phyloP scores from a whole-genome alignment of 2,797 vertebrate genomes.

The Danio kyathit region DNA sequence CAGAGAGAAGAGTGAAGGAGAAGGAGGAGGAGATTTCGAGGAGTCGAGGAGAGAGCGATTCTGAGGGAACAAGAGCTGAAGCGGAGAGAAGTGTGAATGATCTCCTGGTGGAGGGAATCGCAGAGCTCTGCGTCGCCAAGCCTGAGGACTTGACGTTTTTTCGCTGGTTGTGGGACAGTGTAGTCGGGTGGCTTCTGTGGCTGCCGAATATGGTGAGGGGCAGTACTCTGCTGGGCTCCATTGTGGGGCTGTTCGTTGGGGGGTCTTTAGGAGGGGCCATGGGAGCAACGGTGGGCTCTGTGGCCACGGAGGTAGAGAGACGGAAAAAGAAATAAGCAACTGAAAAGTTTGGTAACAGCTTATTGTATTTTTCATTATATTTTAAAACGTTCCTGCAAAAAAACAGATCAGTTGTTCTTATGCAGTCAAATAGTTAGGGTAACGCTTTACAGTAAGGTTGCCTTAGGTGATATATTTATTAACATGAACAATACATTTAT shows the following conservation, averaged over 20 bases:
- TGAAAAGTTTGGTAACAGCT: constrained; percentile 17
- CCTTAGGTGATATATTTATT: no score
- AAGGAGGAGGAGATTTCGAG: constrained; percentile 49
- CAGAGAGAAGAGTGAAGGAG: constrained; percentile 59
- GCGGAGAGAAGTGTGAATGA: constrained; percentile 67
- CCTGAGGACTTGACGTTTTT: constrained; percentile 55
- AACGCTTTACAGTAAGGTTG: no score
- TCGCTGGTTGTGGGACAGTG: constrained; percentile 72
- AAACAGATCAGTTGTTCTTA: not conserved
- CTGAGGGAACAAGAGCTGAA: constrained; percentile 26
- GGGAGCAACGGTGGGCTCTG: constrained; percentile 79
- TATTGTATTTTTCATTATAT: constrained; percentile 8
- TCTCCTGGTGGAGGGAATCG: constrained; percentile 62
- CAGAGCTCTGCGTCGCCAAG: constrained; percentile 42
- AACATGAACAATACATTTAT: no score
- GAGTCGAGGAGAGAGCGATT: constrained; percentile 44
- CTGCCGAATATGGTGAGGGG: constrained; percentile 71
- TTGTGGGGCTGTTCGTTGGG: constrained; percentile 79
- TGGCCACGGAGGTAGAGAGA: constrained; percentile 79
- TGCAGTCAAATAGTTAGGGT: not conserved
- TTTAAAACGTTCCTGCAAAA: not conserved
- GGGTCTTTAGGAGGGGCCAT: constrained; percentile 74
- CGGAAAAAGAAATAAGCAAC: constrained; percentile 60
- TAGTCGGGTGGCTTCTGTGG: constrained; percentile 70
- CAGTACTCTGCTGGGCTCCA: constrained; percentile 75